phyloP scores from a whole-genome alignment of 2,888 invertebrate genomes.

The Drosophila percnosoma region DNA sequence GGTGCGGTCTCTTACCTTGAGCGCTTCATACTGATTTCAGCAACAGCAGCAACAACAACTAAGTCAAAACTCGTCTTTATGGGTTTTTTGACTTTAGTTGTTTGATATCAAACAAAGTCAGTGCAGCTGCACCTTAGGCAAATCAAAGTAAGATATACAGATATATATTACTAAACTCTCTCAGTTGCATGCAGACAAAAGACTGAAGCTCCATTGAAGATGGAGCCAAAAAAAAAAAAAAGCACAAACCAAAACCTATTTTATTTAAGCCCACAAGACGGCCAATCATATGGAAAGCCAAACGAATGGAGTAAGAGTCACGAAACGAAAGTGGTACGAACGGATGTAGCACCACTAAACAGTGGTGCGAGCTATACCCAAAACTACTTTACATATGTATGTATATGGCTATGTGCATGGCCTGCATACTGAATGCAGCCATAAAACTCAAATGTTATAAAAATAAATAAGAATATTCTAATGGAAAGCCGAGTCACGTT shows the following conservation, averaged over 20 bases:
- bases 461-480: conserved; percentile 32
- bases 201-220: conserved; percentile 34
- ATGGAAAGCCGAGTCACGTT: conserved; percentile 24
- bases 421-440: conserved; percentile 24
- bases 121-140: conserved; percentile 37
- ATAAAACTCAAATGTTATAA: background rate
- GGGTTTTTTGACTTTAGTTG: conserved; percentile 40
- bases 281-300: conserved; percentile 39
- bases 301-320: conserved; percentile 47
- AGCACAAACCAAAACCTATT: background rate
- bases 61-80: conserved; percentile 36
- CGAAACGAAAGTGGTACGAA: conserved; percentile 74
- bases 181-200: conserved; percentile 36
- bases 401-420: conserved; percentile 3
- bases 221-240: conserved; percentile 1
- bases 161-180: conserved; percentile 57
- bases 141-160: conserved; percentile 25
- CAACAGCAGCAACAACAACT: conserved; percentile 32
- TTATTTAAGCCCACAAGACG: conserved; percentile 9
- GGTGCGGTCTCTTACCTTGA: conserved; percentile 77
- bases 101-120: conserved; percentile 48
- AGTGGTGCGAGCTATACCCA: conserved; percentile 50
- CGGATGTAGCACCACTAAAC: conserved; percentile 65
- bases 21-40: conserved; percentile 68
- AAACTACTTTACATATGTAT: background rate